A percentile compares a stretch with the other conserved stretches of the same genome.
Conservation (phyloP, 2,113 vertebrate genomes). For the Apeltes quadracus region DNA sequence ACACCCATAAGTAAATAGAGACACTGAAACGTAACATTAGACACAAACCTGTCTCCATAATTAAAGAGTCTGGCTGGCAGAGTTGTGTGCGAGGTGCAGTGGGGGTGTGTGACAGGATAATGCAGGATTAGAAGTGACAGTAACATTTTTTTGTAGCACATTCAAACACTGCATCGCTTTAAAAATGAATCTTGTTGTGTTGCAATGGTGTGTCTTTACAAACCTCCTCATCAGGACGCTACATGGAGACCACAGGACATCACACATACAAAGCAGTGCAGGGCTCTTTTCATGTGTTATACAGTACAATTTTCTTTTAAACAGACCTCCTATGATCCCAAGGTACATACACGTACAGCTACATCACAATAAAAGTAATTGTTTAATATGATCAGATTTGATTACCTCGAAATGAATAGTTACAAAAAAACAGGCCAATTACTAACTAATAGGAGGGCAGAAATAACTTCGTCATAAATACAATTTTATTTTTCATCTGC, state of each 20-base stretch:
- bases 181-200: constrained; percentile 72
- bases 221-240: constrained; percentile 57
- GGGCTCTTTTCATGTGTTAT: not conserved
- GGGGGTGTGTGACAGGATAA: constrained; percentile 54
- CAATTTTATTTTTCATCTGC: no score
- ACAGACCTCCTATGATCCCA: not conserved
- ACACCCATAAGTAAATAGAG: not conserved
- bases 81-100: constrained; percentile 25
- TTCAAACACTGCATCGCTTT: constrained; percentile 62
- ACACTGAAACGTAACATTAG: constrained; percentile 36
- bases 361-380: not conserved
- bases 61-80: constrained; percentile 54
- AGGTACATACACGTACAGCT: not conserved
- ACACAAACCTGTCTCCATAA: constrained; percentile 54
- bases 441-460: not conserved
- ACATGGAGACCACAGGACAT: constrained; percentile 50
- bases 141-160: constrained; percentile 55
- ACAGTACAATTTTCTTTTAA: not conserved
- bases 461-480: no score
- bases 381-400: not conserved
- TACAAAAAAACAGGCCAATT: not conserved
- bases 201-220: constrained; percentile 50
- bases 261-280: constrained; percentile 15
- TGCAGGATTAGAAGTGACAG: constrained; percentile 69
- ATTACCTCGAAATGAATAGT: not conserved